A percentile compares a stretch with the other conserved stretches of the same genome.
These are phyloP conservation scores for Lucilia sericata DNA, from an alignment of 1,140 invertebrate genomes.

Conservation along the genomic window DNA sequence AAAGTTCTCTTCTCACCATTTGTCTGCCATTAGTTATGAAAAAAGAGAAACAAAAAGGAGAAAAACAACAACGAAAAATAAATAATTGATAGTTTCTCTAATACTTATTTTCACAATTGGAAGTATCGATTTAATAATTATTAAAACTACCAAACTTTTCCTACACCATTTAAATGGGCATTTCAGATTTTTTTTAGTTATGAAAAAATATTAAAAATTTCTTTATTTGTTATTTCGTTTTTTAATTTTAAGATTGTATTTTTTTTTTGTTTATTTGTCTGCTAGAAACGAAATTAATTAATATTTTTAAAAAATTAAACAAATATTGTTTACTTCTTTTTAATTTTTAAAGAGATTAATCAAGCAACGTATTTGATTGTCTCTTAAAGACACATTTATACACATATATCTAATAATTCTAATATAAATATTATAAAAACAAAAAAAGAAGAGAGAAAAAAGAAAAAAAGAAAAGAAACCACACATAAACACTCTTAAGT, in stretches of 20 bases:
- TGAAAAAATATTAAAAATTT: background rate
- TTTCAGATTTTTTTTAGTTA: background rate
- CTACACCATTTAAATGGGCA: background rate
- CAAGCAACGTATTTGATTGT: background rate
- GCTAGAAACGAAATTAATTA: background rate
- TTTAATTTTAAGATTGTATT: constrained; percentile 8
- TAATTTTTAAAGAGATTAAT: background rate
- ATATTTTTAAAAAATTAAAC: background rate
- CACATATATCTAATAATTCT: constrained; percentile 26
- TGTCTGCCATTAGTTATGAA: too few species aligned
- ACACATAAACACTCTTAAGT: background rate
- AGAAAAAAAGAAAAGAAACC: constrained; percentile 9
- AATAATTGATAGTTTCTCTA: too few species aligned
- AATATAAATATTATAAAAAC: constrained; percentile 27
- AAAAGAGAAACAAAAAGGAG: too few species aligned
- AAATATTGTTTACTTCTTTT: background rate
- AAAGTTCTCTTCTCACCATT: too few species aligned
- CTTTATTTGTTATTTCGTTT: constrained; percentile 2
- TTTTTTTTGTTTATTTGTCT: background rate
- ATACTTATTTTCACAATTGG: too few species aligned
- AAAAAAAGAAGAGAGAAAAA: constrained; percentile 6
- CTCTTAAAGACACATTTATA: constrained; percentile 30
- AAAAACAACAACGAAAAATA: too few species aligned
- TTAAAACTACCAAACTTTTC: background rate
- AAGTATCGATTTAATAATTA: background rate